phyloP scores from a whole-genome alignment of 2,797 vertebrate species.

The Meda fulgida region DNA sequence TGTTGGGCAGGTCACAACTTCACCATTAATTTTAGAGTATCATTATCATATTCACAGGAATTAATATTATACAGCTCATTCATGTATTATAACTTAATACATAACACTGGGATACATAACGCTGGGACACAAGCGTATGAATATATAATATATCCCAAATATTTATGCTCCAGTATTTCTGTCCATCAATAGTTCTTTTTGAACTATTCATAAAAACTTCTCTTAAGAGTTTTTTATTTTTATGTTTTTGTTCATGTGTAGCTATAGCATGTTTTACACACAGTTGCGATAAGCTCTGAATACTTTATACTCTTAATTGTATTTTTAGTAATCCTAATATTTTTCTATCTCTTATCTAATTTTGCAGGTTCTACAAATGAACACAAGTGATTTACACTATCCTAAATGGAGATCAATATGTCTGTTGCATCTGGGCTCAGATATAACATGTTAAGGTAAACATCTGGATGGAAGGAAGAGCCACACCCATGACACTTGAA shows the following conservation, averaged over 20 bases:
- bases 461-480: constrained; percentile 63
- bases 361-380: constrained; percentile 51
- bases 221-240: no score
- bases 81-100: background rate
- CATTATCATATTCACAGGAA: background rate
- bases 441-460: constrained; percentile 62
- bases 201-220: no score
- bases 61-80: background rate
- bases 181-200: no score
- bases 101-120: no score
- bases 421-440: constrained; percentile 64
- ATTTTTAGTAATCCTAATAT: background rate
- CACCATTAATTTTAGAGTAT: background rate
- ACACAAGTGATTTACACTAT: constrained; percentile 31
- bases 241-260: background rate
- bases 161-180: background rate
- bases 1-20: background rate
- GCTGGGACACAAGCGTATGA: no score
- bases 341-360: constrained; percentile 11
- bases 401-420: constrained; percentile 74
- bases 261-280: background rate
- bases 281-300: background rate
- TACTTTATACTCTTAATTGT: background rate
- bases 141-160: no score
- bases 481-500: constrained; percentile 76